phyloP scores from a whole-genome alignment of 2,113 vertebrate genomes.

The Galeopterus variegatus region DNA sequence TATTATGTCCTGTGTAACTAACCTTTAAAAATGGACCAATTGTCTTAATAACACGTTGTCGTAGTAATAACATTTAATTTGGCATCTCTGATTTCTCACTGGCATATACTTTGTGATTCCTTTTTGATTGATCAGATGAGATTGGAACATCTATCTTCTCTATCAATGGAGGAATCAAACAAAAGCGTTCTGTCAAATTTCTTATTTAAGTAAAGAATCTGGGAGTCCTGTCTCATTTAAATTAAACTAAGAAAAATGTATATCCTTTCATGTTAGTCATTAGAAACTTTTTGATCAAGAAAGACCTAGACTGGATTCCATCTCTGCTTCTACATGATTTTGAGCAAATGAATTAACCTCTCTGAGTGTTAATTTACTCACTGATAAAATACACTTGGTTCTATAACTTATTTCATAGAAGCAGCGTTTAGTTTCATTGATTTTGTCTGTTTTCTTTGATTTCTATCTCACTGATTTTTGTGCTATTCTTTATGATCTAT shows the following conservation, averaged over 20 bases:
- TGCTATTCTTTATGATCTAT: neutral
- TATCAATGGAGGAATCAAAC: neutral
- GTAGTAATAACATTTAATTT: neutral
- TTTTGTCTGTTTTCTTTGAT: neutral
- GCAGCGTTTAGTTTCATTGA: neutral
- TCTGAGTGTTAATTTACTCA: neutral
- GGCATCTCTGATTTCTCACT: neutral
- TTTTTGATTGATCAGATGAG: neutral
- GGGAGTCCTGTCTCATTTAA: neutral
- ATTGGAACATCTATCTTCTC: neutral
- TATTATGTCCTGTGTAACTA: neutral
- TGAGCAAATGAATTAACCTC: neutral
- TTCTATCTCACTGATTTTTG: neutral
- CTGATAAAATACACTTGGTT: slow-evolving; percentile 7
- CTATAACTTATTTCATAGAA: neutral
- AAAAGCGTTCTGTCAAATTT: neutral
- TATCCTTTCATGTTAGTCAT: neutral
- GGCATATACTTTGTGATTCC: neutral
- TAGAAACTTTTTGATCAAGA: neutral
- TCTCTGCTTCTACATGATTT: neutral
- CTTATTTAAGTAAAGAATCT: neutral
- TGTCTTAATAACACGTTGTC: neutral
- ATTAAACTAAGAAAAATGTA: neutral
- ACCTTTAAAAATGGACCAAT: neutral
- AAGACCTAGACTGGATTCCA: neutral